A percentile compares a stretch with the other conserved stretches of the same genome.
Conservation (phyloP, 2,888 invertebrate species). For the Hyalella azteca region DNA sequence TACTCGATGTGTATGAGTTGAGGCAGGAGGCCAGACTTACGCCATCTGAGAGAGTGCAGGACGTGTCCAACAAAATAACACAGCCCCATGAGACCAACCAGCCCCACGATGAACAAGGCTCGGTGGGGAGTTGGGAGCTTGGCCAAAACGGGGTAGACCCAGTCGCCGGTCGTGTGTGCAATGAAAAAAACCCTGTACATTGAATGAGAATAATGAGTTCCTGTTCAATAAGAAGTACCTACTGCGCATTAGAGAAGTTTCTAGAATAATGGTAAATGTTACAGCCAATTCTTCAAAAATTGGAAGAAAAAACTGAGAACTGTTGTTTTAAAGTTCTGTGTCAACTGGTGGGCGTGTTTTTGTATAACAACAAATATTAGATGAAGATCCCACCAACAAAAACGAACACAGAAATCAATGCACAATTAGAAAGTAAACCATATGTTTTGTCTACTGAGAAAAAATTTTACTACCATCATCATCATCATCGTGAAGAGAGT, state of each 20-base stretch:
- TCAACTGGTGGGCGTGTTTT: too few relatives aligned
- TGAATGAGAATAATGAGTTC: too few relatives aligned
- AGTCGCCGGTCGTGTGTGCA: slow-evolving; percentile 48
- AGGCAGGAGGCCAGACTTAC: slow-evolving; percentile 18
- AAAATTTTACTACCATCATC: too few relatives aligned
- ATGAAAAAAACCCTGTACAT: slow-evolving; percentile 55
- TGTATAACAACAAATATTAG: too few relatives aligned
- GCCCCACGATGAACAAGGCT: slow-evolving; percentile 29
- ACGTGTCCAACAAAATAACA: slow-evolving; percentile 41
- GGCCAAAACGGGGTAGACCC: slow-evolving; percentile 53
- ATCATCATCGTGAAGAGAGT: too few relatives aligned
- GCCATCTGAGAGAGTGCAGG: slow-evolving; percentile 38
- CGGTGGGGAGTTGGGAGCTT: slow-evolving; percentile 22
- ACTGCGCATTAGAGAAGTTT: background rate
- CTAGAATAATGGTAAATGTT: background rate
- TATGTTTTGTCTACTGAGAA: too few relatives aligned
- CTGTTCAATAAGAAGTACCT: too few relatives aligned
- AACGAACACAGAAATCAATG: too few relatives aligned
- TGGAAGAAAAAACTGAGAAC: background rate
- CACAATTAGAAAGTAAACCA: too few relatives aligned
- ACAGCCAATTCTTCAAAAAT: background rate
- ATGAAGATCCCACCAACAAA: too few relatives aligned
- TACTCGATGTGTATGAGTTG: too few relatives aligned
- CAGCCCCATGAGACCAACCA: slow-evolving; percentile 28
- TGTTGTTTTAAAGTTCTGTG: too few relatives aligned